phyloP scores from a whole-genome alignment of 1,140 invertebrate genomes.

The Drosophila baimaii region DNA sequence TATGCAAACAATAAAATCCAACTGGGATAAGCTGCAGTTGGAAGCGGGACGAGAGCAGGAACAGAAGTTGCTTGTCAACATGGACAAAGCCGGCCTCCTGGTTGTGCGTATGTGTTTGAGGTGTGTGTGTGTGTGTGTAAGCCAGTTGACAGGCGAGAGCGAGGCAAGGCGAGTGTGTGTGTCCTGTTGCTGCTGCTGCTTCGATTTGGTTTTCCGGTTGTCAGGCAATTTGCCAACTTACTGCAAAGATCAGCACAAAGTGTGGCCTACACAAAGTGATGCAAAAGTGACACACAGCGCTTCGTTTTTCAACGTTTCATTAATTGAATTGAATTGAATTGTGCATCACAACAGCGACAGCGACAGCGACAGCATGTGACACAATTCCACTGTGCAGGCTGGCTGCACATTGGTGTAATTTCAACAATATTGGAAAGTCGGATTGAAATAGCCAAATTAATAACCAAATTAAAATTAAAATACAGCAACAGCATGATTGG shows the following conservation, averaged over 20 bases:
- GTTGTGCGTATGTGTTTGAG: conserved; percentile 28
- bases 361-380: conserved; percentile 20
- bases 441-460: too few relatives aligned
- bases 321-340: conserved; percentile 80
- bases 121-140: conserved; percentile 52
- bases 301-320: conserved; percentile 70
- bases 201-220: conserved; percentile 70
- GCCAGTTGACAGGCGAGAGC: conserved; percentile 64
- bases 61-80: conserved; percentile 69
- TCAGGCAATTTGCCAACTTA: conserved; percentile 81
- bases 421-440: not conserved
- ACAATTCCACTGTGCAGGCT: conserved; percentile 51
- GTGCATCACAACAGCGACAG: conserved; percentile 5
- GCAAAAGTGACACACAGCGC: conserved; percentile 37
- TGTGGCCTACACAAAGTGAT: conserved; percentile 43
- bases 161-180: conserved; percentile 6
- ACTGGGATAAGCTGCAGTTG: conserved; percentile 72
- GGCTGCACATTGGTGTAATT: conserved; percentile 2
- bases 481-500: too few relatives aligned
- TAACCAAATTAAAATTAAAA: too few relatives aligned
- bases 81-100: conserved; percentile 59
- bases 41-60: conserved; percentile 13
- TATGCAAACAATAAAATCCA: conserved; percentile 80
- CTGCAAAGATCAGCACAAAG: conserved; percentile 80
- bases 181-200: conserved; percentile 38